phyloP scores from a whole-genome alignment of 2,888 invertebrate species.

The Drosophila falleni region DNA sequence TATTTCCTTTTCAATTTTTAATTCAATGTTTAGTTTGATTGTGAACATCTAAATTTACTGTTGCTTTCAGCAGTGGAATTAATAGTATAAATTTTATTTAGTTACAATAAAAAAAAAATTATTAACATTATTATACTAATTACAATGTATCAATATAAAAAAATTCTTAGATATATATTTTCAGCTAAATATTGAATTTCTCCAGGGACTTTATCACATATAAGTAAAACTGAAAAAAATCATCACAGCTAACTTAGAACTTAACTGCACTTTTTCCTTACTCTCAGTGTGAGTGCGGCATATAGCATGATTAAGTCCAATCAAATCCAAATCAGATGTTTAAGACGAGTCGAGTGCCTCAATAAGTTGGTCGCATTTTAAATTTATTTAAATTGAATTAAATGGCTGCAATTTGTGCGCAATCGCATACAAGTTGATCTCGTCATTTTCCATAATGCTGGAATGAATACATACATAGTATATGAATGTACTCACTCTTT shows the following conservation, averaged over 20 bases:
- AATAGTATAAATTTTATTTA: no score
- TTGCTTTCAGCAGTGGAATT: no score
- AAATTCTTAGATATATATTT: background rate
- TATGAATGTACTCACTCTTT: constrained; percentile 18
- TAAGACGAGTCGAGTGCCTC: constrained; percentile 48
- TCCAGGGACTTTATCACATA: background rate
- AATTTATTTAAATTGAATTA: constrained; percentile 81
- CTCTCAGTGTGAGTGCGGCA: background rate
- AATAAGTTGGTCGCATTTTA: constrained; percentile 76
- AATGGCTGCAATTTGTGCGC: constrained; percentile 78
- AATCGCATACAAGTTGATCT: constrained; percentile 58
- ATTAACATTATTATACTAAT: no score
- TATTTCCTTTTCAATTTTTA: no score
- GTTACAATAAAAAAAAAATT: no score
- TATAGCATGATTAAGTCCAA: constrained; percentile 56
- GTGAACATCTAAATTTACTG: no score
- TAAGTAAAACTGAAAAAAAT: background rate
- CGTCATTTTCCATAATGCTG: constrained; percentile 51
- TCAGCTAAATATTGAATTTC: constrained; percentile 2
- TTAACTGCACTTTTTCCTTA: constrained; percentile 19
- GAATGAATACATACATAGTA: constrained; percentile 35
- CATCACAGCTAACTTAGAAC: background rate
- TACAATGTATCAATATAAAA: no score
- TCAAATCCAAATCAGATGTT: constrained; percentile 53
- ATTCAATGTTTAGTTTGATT: no score